A percentile compares a stretch with the other conserved stretches of the same genome.
phyloP scores from a whole-genome alignment of 2,113 vertebrate genomes.

The Maccullochella peelii region DNA sequence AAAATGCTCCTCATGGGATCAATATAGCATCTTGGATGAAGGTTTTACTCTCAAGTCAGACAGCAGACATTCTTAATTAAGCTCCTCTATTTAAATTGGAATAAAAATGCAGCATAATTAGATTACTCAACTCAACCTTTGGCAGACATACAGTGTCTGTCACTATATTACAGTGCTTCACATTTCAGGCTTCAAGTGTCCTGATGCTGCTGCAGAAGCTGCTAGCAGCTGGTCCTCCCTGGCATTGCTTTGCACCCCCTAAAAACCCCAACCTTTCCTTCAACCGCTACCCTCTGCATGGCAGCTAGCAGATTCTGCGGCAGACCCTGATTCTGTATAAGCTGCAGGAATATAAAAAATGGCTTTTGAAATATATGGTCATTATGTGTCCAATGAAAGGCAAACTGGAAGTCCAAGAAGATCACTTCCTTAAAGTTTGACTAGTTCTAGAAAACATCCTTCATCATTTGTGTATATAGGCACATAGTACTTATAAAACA shows the following conservation, averaged over 20 bases:
- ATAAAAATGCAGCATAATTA: not conserved
- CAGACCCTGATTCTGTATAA: not conserved
- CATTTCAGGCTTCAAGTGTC: conserved; percentile 19
- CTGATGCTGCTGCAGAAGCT: conserved; percentile 1
- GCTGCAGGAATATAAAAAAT: not conserved
- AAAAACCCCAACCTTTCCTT: not conserved
- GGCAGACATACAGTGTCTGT: conserved; percentile 14
- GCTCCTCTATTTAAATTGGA: conserved; percentile 1
- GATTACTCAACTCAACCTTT: conserved; percentile 6
- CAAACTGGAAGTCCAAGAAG: not conserved
- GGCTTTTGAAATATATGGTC: not conserved
- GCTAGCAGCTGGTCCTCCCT: not conserved
- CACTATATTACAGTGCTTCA: not conserved
- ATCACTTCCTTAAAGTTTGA: not conserved
- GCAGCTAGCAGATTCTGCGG: not conserved
- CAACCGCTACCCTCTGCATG: not conserved
- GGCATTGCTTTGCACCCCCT: not conserved
- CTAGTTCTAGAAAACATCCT: not conserved
- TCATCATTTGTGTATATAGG: not conserved
- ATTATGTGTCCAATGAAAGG: not conserved
- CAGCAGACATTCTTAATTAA: not conserved
- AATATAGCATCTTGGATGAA: conserved; percentile 2
- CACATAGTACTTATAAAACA: not conserved
- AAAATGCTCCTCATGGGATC: not conserved
- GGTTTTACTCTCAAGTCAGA: not conserved